Evolutionary conservation across 1,140 invertebrate genomes (phyloP).

Genomic region (Probaryconus sp.): DNA sequence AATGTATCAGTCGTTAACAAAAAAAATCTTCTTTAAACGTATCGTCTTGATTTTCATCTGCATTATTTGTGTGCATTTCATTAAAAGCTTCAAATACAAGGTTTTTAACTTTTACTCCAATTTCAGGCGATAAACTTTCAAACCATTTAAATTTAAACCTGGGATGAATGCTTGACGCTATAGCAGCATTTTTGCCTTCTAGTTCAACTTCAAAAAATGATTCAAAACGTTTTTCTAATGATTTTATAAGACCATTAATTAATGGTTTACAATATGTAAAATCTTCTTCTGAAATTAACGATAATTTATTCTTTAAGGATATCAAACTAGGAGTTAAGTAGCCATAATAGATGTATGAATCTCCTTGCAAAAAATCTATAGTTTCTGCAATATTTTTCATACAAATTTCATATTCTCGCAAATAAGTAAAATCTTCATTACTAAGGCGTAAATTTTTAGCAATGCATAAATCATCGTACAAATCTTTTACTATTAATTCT

Average conservation of each 20-base stretch:
- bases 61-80: too few species aligned
- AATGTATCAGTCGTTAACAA: too few species aligned
- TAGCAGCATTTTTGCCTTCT: neutral
- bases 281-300: neutral
- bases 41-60: too few species aligned
- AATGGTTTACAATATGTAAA: slow-evolving; percentile 2
- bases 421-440: neutral
- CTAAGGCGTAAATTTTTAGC: neutral
- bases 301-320: neutral
- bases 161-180: neutral
- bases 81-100: too few species aligned
- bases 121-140: neutral
- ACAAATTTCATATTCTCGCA: neutral
- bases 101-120: too few species aligned
- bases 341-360: slow-evolving; percentile 3
- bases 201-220: neutral
- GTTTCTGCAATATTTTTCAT: neutral
- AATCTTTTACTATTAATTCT: neutral
- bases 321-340: neutral
- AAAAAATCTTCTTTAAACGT: too few species aligned
- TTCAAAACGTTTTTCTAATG: neutral
- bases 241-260: neutral
- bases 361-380: slow-evolving; percentile 4
- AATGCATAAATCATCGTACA: neutral
- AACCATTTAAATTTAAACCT: neutral